Evolutionary conservation across 2,888 invertebrate species (phyloP).

Genomic region (Petrolisthes manimaculis): DNA sequence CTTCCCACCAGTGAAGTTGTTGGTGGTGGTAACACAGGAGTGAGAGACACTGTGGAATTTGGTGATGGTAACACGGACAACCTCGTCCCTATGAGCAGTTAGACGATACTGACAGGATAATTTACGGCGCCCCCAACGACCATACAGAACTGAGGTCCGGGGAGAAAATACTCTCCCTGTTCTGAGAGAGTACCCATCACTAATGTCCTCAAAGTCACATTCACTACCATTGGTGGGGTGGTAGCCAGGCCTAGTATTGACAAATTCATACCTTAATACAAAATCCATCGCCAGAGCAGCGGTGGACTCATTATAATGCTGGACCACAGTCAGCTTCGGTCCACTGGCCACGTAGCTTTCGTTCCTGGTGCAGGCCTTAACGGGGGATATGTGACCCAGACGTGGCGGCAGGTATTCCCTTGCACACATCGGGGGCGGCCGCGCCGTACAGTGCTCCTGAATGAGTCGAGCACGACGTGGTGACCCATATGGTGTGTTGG

Average conservation of each 20-base stretch:
- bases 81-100: slow-evolving; percentile 58
- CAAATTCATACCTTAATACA: slow-evolving; percentile 61
- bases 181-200: slow-evolving; percentile 60
- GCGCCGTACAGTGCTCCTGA: slow-evolving; percentile 60
- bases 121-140: slow-evolving; percentile 59
- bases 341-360: slow-evolving; percentile 64
- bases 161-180: slow-evolving; percentile 60
- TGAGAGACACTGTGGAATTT: slow-evolving; percentile 60
- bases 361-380: slow-evolving; percentile 62
- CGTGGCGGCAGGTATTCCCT: slow-evolving; percentile 59
- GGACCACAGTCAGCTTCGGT: slow-evolving; percentile 61
- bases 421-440: slow-evolving; percentile 64
- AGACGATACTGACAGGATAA: slow-evolving; percentile 62
- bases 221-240: slow-evolving; percentile 62
- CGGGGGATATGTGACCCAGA: slow-evolving; percentile 34
- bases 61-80: slow-evolving; percentile 59
- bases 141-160: slow-evolving; percentile 60
- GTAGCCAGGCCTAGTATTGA: slow-evolving; percentile 64
- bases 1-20: slow-evolving; percentile 59
- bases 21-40: slow-evolving; percentile 61
- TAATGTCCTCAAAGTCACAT: slow-evolving; percentile 64
- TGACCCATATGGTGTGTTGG: slow-evolving; percentile 53
- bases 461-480: slow-evolving; percentile 53
- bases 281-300: slow-evolving; percentile 64
- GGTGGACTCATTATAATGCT: slow-evolving; percentile 63